These are phyloP conservation scores for Ammodytes marinus DNA, from an alignment of 2,113 vertebrate species.

Conservation along the genomic window DNA sequence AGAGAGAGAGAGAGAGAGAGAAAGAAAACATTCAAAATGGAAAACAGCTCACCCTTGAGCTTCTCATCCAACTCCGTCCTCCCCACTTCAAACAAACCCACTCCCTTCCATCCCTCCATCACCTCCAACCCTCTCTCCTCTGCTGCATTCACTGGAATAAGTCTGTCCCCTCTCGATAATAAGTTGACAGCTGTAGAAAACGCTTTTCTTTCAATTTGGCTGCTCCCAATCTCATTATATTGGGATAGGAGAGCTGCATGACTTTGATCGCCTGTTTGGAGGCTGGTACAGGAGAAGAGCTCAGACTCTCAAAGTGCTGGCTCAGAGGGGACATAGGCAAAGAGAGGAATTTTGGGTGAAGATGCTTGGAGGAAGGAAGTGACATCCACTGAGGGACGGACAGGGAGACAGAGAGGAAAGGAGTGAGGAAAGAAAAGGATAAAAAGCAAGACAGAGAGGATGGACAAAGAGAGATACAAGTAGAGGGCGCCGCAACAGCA, in stretches of 20 bases:
- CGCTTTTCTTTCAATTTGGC: conserved; percentile 85
- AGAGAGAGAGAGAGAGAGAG: conserved; percentile 19
- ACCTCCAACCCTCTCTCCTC: conserved; percentile 48
- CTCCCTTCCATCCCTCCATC: conserved; percentile 58
- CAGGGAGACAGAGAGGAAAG: background rate
- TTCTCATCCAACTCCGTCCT: conserved; percentile 29
- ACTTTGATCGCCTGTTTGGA: conserved; percentile 72
- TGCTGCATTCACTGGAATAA: conserved; percentile 72
- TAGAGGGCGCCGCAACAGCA: background rate
- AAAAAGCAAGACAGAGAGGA: conserved; percentile 19
- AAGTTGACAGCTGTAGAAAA: conserved; percentile 88
- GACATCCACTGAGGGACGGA: conserved; percentile 12
- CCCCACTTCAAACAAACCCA: conserved; percentile 57
- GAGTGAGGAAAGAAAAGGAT: background rate
- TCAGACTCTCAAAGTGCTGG: conserved; percentile 10
- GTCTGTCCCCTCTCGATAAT: conserved; percentile 74
- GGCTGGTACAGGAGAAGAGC: conserved; percentile 44
- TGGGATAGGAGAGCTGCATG: conserved; percentile 73
- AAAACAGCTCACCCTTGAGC: conserved; percentile 73
- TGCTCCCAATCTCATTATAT: conserved; percentile 82
- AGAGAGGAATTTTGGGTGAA: conserved; percentile 41
- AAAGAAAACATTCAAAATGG: conserved; percentile 76
- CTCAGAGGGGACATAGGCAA: conserved; percentile 19
- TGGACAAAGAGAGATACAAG: background rate
- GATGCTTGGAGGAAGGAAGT: conserved; percentile 36